phyloP scores from a whole-genome alignment of 2,888 invertebrate species.

The Drosophila monieri region DNA sequence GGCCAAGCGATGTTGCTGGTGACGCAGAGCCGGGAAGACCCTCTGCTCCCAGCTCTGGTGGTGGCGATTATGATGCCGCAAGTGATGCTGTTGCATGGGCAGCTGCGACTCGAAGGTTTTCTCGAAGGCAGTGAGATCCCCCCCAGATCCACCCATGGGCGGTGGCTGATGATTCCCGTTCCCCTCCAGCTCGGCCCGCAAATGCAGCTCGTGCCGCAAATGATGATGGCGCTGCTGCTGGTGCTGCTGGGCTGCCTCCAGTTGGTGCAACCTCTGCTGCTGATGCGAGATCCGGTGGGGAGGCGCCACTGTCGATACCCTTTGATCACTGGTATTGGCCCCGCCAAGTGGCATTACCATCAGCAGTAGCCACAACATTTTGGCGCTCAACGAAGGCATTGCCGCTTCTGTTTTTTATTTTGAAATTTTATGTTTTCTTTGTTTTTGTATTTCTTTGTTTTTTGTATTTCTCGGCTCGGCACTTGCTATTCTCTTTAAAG shows the following conservation, averaged over 20 bases:
- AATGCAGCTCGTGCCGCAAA: conserved; percentile 70
- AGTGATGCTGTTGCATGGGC: conserved; percentile 72
- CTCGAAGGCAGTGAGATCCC: not conserved
- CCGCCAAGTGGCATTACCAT: conserved; percentile 40
- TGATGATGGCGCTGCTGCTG: conserved; percentile 68
- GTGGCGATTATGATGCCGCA: conserved; percentile 81
- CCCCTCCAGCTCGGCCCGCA: conserved; percentile 55
- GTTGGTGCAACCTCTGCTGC: conserved; percentile 40
- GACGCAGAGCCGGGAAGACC: conserved; percentile 75
- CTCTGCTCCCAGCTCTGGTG: conserved; percentile 80
- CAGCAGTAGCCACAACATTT: conserved; percentile 50
- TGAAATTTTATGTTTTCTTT: not conserved
- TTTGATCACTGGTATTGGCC: conserved; percentile 30
- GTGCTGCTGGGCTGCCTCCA: conserved; percentile 37
- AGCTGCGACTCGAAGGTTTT: conserved; percentile 24
- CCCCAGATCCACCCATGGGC: conserved; percentile 7
- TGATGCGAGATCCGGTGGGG: conserved; percentile 34
- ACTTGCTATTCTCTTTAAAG: not conserved
- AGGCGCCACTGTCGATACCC: conserved; percentile 17
- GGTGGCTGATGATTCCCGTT: conserved; percentile 45
- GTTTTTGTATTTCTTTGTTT: conserved; percentile 21
- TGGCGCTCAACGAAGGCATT: conserved; percentile 8
- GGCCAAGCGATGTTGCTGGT: conserved; percentile 57
- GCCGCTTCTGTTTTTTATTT: conserved; percentile 11
- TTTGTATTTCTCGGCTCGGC: not conserved